These are phyloP conservation scores for Apomyelois bistriatella DNA, from an alignment of 2,888 invertebrate genomes.

Conservation along the genomic window DNA sequence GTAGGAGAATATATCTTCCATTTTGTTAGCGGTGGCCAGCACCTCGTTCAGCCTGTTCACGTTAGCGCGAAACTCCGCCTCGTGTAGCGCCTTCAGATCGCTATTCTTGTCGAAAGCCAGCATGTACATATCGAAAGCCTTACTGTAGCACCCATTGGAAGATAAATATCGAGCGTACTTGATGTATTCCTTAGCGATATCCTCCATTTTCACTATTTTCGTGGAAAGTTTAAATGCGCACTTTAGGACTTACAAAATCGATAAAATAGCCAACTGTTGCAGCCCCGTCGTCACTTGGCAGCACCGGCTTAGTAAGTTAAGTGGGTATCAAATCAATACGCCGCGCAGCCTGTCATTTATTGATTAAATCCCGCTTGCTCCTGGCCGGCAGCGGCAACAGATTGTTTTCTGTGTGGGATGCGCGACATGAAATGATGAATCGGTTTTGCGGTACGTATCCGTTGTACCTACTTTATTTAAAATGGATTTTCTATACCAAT, in stretches of 20 bases:
- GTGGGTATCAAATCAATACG: neutral
- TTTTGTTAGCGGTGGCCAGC: slow-evolving; percentile 34
- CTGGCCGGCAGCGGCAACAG: too few species aligned
- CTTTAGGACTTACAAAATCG: neutral
- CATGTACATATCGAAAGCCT: slow-evolving; percentile 54
- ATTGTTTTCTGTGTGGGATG: too few species aligned
- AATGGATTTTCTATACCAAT: too few species aligned
- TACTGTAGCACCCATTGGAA: slow-evolving; percentile 36
- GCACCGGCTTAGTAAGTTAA: neutral
- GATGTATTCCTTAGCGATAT: slow-evolving; percentile 35
- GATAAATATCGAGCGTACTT: slow-evolving; percentile 41
- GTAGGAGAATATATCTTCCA: slow-evolving; percentile 52
- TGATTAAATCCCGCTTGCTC: neutral
- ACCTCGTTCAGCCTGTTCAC: slow-evolving; percentile 42
- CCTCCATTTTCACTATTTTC: slow-evolving; percentile 32
- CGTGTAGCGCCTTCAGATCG: slow-evolving; percentile 32
- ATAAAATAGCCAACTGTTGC: slow-evolving; percentile 6
- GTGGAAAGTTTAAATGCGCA: neutral
- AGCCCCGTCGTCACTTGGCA: neutral
- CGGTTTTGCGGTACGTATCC: too few species aligned
- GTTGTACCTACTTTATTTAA: too few species aligned
- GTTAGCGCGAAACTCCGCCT: slow-evolving; percentile 47
- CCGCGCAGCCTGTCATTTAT: neutral
- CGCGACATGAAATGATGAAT: too few species aligned
- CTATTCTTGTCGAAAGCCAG: slow-evolving; percentile 46